phyloP scores from a whole-genome alignment of 2,797 vertebrate species.

The Sebastes vulpes region DNA sequence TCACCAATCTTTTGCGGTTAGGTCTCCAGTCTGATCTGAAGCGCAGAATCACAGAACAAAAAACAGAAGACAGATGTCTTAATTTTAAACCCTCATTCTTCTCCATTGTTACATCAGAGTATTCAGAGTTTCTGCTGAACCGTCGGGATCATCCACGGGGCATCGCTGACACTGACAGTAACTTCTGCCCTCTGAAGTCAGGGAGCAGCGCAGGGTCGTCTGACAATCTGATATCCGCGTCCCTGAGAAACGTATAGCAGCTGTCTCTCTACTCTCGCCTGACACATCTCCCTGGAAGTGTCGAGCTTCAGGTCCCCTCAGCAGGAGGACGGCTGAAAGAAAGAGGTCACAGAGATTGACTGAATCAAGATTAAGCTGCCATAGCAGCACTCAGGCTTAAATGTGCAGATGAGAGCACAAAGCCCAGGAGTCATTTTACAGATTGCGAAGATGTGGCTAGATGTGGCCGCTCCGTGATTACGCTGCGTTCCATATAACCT shows the following conservation, averaged over 20 bases:
- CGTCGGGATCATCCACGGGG: conserved; percentile 7
- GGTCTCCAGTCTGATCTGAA: no score
- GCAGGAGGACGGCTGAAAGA: conserved; percentile 50
- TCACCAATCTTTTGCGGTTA: not conserved
- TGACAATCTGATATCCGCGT: conserved; percentile 60
- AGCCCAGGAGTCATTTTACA: conserved; percentile 71
- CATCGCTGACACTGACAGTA: conserved; percentile 43
- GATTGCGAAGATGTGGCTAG: conserved; percentile 57
- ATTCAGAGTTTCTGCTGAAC: not conserved
- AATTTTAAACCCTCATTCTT: not conserved
- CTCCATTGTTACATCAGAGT: not conserved
- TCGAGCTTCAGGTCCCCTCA: conserved; percentile 34
- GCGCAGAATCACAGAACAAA: no score
- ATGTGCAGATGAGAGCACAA: conserved; percentile 72
- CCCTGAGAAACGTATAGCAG: conserved; percentile 45
- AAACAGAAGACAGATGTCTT: not conserved
- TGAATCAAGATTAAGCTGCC: conserved; percentile 71
- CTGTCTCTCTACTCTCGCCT: conserved; percentile 31
- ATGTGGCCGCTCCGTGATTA: conserved; percentile 6
- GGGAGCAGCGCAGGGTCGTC: conserved; percentile 22
- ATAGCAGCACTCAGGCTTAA: conserved; percentile 51
- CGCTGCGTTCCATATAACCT: no score
- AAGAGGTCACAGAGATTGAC: conserved; percentile 75
- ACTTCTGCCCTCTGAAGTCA: conserved; percentile 42
- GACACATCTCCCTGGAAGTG: conserved; percentile 41